Conservation (phyloP, 2,888 invertebrate species). For the Drosophila atroscutellata region DNA sequence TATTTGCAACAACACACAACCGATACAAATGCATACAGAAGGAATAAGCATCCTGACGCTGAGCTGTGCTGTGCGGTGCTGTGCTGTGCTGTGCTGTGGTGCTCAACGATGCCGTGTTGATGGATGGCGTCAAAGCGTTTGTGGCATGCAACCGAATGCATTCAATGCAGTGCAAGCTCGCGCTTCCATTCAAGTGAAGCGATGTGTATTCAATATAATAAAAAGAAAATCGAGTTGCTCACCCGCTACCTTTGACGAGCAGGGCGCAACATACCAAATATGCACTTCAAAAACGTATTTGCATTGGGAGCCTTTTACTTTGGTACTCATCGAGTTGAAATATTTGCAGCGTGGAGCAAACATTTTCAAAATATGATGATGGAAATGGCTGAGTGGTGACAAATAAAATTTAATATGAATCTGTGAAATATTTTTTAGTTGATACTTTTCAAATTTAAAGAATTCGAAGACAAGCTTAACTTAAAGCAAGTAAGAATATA, state of each 20-base stretch:
- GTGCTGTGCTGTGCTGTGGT: slow-evolving; percentile 5
- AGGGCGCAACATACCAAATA: slow-evolving; percentile 41
- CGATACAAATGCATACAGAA: slow-evolving; percentile 17
- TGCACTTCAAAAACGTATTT: slow-evolving; percentile 55
- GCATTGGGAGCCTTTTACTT: slow-evolving; percentile 34
- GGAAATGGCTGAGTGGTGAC: neutral
- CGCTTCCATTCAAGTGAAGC: slow-evolving; percentile 66
- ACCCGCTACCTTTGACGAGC: slow-evolving; percentile 1
- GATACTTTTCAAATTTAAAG: neutral
- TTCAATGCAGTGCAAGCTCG: slow-evolving; percentile 33
- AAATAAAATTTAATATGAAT: slow-evolving; percentile 49
- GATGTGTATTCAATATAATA: slow-evolving; percentile 63
- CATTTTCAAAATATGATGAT: slow-evolving; percentile 46
- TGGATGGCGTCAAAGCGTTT: slow-evolving; percentile 69
- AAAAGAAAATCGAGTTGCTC: slow-evolving; percentile 26
- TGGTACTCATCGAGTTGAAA: slow-evolving; percentile 38
- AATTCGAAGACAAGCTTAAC: neutral
- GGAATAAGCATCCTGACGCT: slow-evolving; percentile 29
- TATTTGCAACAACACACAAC: slow-evolving; percentile 19
- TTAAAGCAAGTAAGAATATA: neutral
- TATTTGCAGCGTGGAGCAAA: slow-evolving; percentile 54
- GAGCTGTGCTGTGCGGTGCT: neutral
- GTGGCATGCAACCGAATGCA: slow-evolving; percentile 51
- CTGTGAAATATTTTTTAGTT: neutral
- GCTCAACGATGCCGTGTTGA: slow-evolving; percentile 42